Evolutionary conservation across 2,797 vertebrate genomes (phyloP), one percentile per base, ranked within the genome.

Genomic region (Hydrolagus colliei): DNA sequence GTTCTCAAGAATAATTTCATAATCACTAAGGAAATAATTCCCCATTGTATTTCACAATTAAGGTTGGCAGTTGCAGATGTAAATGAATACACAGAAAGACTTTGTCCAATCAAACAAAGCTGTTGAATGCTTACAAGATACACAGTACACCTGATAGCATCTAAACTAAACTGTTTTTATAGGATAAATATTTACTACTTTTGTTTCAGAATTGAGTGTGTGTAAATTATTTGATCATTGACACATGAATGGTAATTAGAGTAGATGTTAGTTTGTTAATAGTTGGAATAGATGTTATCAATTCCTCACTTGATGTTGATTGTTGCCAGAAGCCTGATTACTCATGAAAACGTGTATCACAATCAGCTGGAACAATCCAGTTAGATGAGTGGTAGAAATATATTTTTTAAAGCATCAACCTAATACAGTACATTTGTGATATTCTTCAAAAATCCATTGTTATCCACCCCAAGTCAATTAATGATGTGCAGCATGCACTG

Each of bases 21-120:
- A 84, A 41, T 11, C 18, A 63, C n/a, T 84, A 32, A 52, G 79
- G 79, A 63, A 52, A 84, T 68, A n/a, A 35, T 84, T 71, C 41
- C 6, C 79, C 65, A 84, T 4, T 10, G 16, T 6, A 52, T 52
- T 52, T 52, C 41, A 52, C 2, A 52, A 52, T 52, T 52, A 52
- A 52, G 9, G 41, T 68, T 18, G 52, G 41, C 65, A 84, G 41
- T 32, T 71, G 27, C 79, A 71, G 65, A 1, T 71, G 4, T n/a
- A 4, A 14, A n/a, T 0, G 2, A n/a, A 78, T 22, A 63, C 61
- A 79, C 22, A 63, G n/a, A 65, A 80, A 80, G 61, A 18, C 18
- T 20, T 20, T 71, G 79, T 68, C 35, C 27, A 32, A 16, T 20
- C 16, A n/a, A 84, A 22, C 63, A 82, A 35, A 52, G 41, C 41